Conservation (phyloP, 2,797 vertebrate genomes). For the Calcarius lapponicus region DNA sequence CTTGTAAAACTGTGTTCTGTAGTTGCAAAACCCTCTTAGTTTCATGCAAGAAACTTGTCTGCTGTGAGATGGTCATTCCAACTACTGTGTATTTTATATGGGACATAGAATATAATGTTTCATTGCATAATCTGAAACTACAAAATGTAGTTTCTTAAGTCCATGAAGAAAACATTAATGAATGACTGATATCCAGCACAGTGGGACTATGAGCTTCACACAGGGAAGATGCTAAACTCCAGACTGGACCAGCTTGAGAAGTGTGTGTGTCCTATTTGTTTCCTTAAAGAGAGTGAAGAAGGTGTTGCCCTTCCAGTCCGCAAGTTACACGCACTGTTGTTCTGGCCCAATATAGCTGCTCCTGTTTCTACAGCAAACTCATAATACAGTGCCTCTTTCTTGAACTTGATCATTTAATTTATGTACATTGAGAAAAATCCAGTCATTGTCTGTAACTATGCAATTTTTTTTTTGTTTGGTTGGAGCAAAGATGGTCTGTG, state of each 20-base stretch:
- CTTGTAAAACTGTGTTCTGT: neutral
- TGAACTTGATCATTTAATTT: neutral
- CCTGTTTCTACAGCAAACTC: neutral
- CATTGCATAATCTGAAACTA: neutral
- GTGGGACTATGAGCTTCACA: neutral
- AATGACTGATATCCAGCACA: neutral
- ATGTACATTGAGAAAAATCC: neutral
- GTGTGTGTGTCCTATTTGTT: neutral
- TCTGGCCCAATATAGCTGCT: neutral
- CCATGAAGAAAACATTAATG: neutral
- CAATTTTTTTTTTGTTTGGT: neutral
- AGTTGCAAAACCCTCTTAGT: neutral
- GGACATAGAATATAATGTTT: neutral
- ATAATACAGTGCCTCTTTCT: neutral
- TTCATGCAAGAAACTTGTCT: neutral
- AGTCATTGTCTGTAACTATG: rapidly evolving
- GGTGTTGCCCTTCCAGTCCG: neutral
- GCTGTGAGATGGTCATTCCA: neutral
- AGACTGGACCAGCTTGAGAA: neutral
- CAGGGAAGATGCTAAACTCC: neutral
- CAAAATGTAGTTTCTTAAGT: neutral
- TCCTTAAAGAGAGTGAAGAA: neutral
- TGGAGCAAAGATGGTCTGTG: neutral
- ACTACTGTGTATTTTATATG: neutral
- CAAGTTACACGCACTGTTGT: neutral